These are phyloP conservation scores for Siphlonurus alternatus DNA, from an alignment of 2,888 invertebrate species.

Conservation along the genomic window DNA sequence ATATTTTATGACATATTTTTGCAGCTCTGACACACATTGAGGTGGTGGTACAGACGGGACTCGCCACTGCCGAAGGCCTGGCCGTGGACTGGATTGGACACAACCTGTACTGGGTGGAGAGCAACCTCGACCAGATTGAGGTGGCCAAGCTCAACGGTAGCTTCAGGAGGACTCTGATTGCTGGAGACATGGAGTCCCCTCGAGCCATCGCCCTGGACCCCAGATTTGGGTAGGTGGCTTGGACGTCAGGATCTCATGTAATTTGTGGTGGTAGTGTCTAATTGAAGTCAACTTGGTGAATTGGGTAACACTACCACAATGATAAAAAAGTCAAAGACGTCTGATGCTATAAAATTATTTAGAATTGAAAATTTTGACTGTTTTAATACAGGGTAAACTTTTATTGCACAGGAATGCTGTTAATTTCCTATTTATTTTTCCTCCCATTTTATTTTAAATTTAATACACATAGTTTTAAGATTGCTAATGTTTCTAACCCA, in stretches of 20 bases:
- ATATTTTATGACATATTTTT: conserved; percentile 12
- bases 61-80: conserved; percentile 74
- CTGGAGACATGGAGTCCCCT: conserved; percentile 69
- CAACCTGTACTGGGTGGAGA: conserved; percentile 80
- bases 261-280: too few species aligned
- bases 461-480: background rate
- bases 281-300: background rate
- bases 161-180: conserved; percentile 57
- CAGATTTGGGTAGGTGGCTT: conserved; percentile 39
- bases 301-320: background rate
- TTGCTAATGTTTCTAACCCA: conserved; percentile 3
- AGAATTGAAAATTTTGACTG: too few species aligned
- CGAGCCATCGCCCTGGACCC: conserved; percentile 72
- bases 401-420: too few species aligned
- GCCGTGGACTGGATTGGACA: conserved; percentile 79
- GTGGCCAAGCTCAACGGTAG: conserved; percentile 57
- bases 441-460: background rate
- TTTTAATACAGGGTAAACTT: background rate
- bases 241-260: background rate
- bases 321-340: background rate
- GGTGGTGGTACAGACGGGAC: conserved; percentile 63
- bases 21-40: conserved; percentile 53
- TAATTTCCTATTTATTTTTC: background rate
- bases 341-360: too few species aligned
- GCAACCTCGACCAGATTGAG: conserved; percentile 68